A percentile compares a stretch with the other conserved stretches of the same genome.
Conservation (phyloP, 2,797 vertebrate species). For the Helicolenus hilgendorfi region DNA sequence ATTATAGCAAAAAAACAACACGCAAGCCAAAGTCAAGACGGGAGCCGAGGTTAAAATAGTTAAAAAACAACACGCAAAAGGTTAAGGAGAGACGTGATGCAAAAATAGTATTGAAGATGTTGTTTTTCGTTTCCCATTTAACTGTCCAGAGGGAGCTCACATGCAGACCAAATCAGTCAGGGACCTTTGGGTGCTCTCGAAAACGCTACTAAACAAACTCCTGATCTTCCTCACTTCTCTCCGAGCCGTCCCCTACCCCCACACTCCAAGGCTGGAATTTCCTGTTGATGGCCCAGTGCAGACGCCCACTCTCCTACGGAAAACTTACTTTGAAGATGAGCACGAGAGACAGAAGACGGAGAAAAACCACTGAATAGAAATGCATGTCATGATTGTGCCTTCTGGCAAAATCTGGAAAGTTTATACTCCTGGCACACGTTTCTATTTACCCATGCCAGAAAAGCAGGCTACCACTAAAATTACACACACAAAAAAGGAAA, state of each 20-base stretch:
- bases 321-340: conserved; percentile 80
- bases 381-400: conserved; percentile 35
- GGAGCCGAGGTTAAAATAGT: background rate
- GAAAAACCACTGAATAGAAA: conserved; percentile 48
- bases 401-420: conserved; percentile 47
- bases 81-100: background rate
- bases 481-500: conserved; percentile 35
- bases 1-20: conserved; percentile 2
- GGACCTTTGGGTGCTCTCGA: conserved; percentile 72
- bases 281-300: conserved; percentile 87
- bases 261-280: conserved; percentile 87
- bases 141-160: conserved; percentile 37
- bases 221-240: conserved; percentile 63
- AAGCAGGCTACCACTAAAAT: conserved; percentile 36
- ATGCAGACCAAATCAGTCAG: conserved; percentile 34
- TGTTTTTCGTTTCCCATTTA: conserved; percentile 16
- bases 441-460: conserved; percentile 37
- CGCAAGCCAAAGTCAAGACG: background rate
- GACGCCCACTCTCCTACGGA: conserved; percentile 79
- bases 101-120: background rate
- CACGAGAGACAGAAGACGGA: conserved; percentile 38
- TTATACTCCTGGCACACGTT: conserved; percentile 40
- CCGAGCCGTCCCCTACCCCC: conserved; percentile 70
- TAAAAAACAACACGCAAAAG: background rate
- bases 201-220: conserved; percentile 66